A percentile compares a stretch with the other conserved stretches of the same genome.
phyloP scores from a whole-genome alignment of 2,888 invertebrate species.

The Papilio protenor region DNA sequence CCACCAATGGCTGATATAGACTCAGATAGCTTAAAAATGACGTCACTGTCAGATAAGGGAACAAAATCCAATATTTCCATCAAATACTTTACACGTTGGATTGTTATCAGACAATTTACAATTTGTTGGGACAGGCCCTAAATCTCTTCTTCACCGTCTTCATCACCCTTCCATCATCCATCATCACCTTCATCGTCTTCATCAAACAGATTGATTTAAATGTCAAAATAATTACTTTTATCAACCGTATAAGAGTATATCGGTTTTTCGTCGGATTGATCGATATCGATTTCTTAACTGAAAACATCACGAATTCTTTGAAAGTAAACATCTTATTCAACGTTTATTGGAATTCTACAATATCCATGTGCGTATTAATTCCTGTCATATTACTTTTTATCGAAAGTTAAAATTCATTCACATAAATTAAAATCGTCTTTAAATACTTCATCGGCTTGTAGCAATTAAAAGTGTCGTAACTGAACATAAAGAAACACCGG shows the following conservation, averaged over 20 bases:
- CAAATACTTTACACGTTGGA: too few species aligned
- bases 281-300: conserved; percentile 20
- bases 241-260: neutral
- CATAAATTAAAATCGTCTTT: conserved; percentile 30
- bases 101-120: too few species aligned
- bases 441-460: conserved; percentile 29
- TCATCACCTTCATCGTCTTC: too few species aligned
- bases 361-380: neutral
- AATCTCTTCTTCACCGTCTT: too few species aligned
- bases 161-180: too few species aligned
- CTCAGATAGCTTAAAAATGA: too few species aligned
- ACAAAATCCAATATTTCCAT: too few species aligned
- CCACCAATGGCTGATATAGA: too few species aligned
- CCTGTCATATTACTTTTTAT: neutral
- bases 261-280: neutral
- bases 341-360: conserved; percentile 18
- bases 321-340: conserved; percentile 28
- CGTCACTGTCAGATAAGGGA: too few species aligned
- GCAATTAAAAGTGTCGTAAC: conserved; percentile 36
- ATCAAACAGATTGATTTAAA: too few species aligned
- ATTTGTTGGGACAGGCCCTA: too few species aligned
- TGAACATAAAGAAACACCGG: conserved; percentile 30
- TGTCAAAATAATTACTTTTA: neutral
- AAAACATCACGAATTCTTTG: conserved; percentile 24
- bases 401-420: conserved; percentile 17